Percentiles rank a stretch among this genome's conserved stretches.
These are phyloP conservation scores for Amblyjoppa proteus DNA, from an alignment of 2,888 invertebrate genomes.

Conservation along the genomic window DNA sequence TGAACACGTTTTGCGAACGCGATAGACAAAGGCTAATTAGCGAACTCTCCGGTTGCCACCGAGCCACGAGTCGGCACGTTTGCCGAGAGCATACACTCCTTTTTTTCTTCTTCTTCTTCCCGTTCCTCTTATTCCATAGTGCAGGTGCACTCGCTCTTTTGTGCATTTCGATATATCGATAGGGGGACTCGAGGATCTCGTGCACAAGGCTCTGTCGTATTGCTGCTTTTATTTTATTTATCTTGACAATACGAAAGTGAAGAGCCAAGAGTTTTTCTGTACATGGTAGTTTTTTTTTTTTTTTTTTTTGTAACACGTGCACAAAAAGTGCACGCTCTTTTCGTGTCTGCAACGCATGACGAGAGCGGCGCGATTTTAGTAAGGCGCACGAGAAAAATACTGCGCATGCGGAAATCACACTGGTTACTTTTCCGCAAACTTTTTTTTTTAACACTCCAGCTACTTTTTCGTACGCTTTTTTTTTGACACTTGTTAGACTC, in stretches of 20 bases:
- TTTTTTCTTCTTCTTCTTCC: slow-evolving; percentile 31
- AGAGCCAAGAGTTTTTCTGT: neutral
- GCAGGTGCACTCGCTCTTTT: neutral
- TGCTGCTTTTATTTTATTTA: neutral
- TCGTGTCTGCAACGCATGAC: neutral
- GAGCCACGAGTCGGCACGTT: slow-evolving; percentile 47
- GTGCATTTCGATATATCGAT: neutral
- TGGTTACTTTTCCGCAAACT: too few species aligned
- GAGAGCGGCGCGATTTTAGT: too few species aligned
- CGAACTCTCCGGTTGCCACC: slow-evolving; percentile 37
- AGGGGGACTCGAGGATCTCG: neutral
- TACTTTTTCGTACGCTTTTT: too few species aligned
- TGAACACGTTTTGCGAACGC: slow-evolving; percentile 40
- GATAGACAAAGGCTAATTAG: slow-evolving; percentile 64
- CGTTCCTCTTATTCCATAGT: neutral
- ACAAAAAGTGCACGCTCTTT: neutral
- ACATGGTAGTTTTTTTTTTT: neutral
- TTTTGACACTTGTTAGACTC: too few species aligned
- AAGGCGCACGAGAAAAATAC: too few species aligned
- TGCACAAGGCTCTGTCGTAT: slow-evolving; percentile 3
- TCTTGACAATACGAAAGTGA: neutral
- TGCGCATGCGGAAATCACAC: too few species aligned
- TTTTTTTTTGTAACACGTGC: too few species aligned
- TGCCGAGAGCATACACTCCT: slow-evolving; percentile 58
- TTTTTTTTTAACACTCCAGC: too few species aligned